Base-by-base conservation (phyloP, 2,888 invertebrate species). In the Dichetophora obliterata region DNA sequence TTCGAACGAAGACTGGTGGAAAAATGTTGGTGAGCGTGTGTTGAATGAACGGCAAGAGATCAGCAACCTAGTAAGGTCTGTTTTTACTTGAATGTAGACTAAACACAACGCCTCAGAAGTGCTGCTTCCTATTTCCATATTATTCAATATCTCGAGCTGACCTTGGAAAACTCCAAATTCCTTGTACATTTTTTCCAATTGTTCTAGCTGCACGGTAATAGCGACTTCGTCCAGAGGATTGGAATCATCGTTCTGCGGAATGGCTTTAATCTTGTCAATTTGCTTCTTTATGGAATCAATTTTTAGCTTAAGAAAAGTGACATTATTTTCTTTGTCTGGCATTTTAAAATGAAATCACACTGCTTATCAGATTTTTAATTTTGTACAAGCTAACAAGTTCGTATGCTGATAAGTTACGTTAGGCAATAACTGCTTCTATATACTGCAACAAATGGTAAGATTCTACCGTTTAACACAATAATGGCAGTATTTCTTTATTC, bases 81-180 rank as follows among this genome's bases (percentile, higher is more conserved):
- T 0, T 78, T 37, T 54, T 14, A 75, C 65, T 19, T 75, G 66
- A 22, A 81, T 76, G 65, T 78, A 80, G 22, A 65, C 22, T 16
- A 16, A 48, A 19, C 75, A 34, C 43, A 78, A 75, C 5, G 74
- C 72, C 14, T 34, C 34, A 4, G 75, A 75, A 16, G 27, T 50
- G 3, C 19, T 75, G 27, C 16, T 34, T 19, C 43, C 37, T n/a
- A 77, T 11, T 24, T 70, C 73, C 37, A 70, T 27, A n/a, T 52
- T 6, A 57, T 71, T 27, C 50, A 2, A 37, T 71, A 72, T 72
- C 70, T 78, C 78, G 2, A 77, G 48, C 19, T 5, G 5, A 37
- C 66, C 72, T 43, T 73, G 69, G n/a, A 57, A 63, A 37, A 75
- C 63, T 19, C 79, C 69, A 31, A 78, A 77, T 3, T 77, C 19